Evolutionary conservation across 2,797 vertebrate species (phyloP).

Genomic region (Sparus aurata): DNA sequence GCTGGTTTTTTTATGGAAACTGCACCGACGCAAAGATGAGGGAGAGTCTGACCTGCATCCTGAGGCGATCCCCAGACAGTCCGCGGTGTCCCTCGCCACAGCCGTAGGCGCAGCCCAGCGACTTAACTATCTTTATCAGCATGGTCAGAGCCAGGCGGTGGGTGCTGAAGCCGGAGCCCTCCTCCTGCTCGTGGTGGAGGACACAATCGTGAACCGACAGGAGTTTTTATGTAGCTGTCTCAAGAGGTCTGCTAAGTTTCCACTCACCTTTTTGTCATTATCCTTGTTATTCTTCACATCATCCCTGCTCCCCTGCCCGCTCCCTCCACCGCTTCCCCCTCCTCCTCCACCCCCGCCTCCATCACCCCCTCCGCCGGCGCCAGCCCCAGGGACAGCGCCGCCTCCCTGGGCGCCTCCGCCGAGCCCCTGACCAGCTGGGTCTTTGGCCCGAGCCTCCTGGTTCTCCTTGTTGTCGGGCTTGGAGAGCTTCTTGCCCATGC

Average conservation of each 20-base stretch:
- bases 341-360: conserved; percentile 86
- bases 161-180: conserved; percentile 88
- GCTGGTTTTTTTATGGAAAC: conserved; percentile 8
- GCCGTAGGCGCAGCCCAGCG: conserved; percentile 96
- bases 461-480: conserved; percentile 96
- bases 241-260: not conserved
- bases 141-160: conserved; percentile 97
- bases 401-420: conserved; percentile 83
- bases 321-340: conserved; percentile 85
- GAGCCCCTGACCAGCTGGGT: conserved; percentile 87
- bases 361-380: conserved; percentile 85
- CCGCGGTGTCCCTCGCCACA: conserved; percentile 98
- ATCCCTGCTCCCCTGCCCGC: conserved; percentile 90
- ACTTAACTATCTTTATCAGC: conserved; percentile 99
- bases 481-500: conserved; percentile 90
- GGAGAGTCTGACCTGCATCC: conserved; percentile 90
- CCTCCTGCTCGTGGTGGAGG: conserved; percentile 76
- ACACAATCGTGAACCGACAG: not conserved
- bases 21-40: not conserved
- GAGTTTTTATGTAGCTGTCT: not conserved
- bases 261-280: conserved; percentile 89
- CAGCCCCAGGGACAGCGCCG: conserved; percentile 80
- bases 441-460: conserved; percentile 90
- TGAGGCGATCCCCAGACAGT: conserved; percentile 96
- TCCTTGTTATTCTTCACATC: conserved; percentile 95